Evolutionary conservation across 2,888 invertebrate species (phyloP), one percentile per base, ranked within the genome.

Genomic region (Cylindroiulus punctatus): DNA sequence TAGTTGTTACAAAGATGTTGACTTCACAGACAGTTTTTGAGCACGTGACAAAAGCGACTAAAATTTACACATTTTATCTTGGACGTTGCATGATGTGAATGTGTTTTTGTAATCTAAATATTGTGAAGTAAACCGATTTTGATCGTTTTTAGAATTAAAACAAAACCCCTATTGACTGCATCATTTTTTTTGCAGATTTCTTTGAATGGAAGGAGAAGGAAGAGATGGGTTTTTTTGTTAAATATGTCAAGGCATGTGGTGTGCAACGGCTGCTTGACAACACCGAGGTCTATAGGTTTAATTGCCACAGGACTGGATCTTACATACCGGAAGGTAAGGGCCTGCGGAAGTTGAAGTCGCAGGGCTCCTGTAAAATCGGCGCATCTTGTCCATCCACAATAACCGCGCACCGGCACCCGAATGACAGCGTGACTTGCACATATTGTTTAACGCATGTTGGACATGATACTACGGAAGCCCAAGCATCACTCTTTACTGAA

Each of bases 401-500:
- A 57, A 85, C 85, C 7, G 87, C 85, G 0, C 32, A 83, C 81
- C 22, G 36, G 19, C 22, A 22, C 0, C 19, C 36, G 0, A 10
- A 22, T 3, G 86, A 83, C 12, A 19, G 12, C 40, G 86, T 86
- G n/a, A 40, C 17, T 32, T 26, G 12, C 5, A 47, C 14, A 7
- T 86, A 86, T 32, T 86, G 14, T 36, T 30, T 22, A 10, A 83
- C 86, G 19, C 86, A 86, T 83, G 86, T 86, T 22, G 86, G 86
- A 0, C 86, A 86, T 22, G n/a, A n/a, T n/a, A n/a, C n/a, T n/a
- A n/a, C n/a, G n/a, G n/a, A n/a, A n/a, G n/a, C n/a, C n/a, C n/a
- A n/a, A n/a, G n/a, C n/a, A n/a, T n/a, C n/a, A n/a, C n/a, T n/a
- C n/a, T n/a, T n/a, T n/a, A n/a, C n/a, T n/a, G n/a, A n/a, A n/a